Evolutionary conservation across 2,888 invertebrate species (phyloP).

Genomic region (Clitarchus hookeri): DNA sequence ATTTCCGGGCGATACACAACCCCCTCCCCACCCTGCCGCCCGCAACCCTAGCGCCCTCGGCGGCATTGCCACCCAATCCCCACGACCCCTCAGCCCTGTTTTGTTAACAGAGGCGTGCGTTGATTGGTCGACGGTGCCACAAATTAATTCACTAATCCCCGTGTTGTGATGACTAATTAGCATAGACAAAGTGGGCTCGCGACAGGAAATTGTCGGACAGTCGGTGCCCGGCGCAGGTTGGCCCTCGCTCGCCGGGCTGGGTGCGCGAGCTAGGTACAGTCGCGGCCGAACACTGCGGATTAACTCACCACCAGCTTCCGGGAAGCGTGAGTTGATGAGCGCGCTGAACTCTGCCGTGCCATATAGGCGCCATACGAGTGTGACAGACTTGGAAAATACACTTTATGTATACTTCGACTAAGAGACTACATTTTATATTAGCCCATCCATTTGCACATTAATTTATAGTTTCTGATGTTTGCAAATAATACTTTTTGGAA

Average conservation of each 20-base stretch:
- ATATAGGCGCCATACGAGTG: too few relatives aligned
- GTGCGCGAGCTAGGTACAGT: too few relatives aligned
- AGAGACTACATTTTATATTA: too few relatives aligned
- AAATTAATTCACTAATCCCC: constrained; percentile 42
- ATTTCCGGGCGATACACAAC: constrained; percentile 34
- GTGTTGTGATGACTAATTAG: constrained; percentile 42
- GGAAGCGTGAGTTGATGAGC: too few relatives aligned
- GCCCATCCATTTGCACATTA: too few relatives aligned
- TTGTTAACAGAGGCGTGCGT: constrained; percentile 38
- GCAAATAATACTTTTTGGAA: too few relatives aligned
- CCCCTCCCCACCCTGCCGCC: neutral
- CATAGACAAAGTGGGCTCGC: constrained; percentile 41
- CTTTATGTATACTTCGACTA: too few relatives aligned
- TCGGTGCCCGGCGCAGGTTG: neutral
- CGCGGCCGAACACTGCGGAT: too few relatives aligned
- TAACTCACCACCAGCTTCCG: too few relatives aligned
- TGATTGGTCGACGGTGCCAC: constrained; percentile 41
- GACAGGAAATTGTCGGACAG: constrained; percentile 38
- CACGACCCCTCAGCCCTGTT: constrained; percentile 35
- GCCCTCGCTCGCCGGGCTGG: neutral
- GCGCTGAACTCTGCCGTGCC: too few relatives aligned
- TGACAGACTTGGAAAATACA: too few relatives aligned
- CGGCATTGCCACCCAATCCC: neutral
- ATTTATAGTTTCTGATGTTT: too few relatives aligned
- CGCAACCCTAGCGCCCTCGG: neutral